These are phyloP conservation scores for Pilophorus perplexus DNA, from an alignment of 2,888 invertebrate genomes.

Conservation along the genomic window DNA sequence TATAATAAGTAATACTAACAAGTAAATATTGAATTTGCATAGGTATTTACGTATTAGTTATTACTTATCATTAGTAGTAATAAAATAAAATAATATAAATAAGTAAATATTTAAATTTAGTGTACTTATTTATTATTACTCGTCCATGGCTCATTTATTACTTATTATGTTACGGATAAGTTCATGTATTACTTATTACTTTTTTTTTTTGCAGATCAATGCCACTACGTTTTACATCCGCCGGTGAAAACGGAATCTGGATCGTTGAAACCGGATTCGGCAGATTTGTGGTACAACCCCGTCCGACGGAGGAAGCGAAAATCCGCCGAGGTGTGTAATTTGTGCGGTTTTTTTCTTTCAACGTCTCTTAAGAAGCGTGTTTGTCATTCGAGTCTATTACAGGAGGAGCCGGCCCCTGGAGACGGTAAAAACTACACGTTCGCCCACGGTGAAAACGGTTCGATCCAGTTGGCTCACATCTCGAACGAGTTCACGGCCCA, in stretches of 20 bases:
- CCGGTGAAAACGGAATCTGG: background rate
- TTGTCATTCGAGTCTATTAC: background rate
- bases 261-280: background rate
- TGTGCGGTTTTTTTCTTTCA: background rate
- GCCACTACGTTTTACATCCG: constrained; percentile 23
- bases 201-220: constrained; percentile 38
- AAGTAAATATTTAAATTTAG: too few relatives aligned
- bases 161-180: too few relatives aligned
- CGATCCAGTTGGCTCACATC: constrained; percentile 22
- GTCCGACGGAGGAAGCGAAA: background rate
- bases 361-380: background rate
- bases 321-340: background rate
- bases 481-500: constrained; percentile 21
- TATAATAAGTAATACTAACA: too few relatives aligned
- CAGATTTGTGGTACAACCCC: constrained; percentile 21
- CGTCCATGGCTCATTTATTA: too few relatives aligned
- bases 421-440: constrained; percentile 35
- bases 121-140: too few relatives aligned
- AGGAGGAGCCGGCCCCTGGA: constrained; percentile 22
- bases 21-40: too few relatives aligned
- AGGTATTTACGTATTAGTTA: too few relatives aligned
- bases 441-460: constrained; percentile 30
- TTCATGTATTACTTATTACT: too few relatives aligned
- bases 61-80: too few relatives aligned
- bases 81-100: too few relatives aligned